phyloP scores from a whole-genome alignment of 2,888 invertebrate genomes.

The Epinotia demarniana region DNA sequence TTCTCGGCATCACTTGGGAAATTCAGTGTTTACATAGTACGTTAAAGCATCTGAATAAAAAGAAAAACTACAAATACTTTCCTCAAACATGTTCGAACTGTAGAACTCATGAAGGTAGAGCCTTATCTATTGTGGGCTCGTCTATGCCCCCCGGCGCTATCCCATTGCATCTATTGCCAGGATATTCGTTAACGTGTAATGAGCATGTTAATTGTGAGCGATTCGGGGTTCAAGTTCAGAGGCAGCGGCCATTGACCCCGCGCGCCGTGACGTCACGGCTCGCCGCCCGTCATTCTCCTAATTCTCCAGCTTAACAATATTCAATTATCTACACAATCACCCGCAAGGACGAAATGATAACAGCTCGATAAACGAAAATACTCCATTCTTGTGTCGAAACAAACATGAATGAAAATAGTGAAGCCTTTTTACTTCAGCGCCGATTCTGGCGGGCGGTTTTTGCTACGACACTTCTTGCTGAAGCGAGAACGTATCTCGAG shows the following conservation, averaged over 20 bases:
- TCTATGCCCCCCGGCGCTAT: slow-evolving; percentile 1
- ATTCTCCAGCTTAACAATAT: slow-evolving; percentile 25
- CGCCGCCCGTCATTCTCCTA: slow-evolving; percentile 23
- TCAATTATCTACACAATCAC: slow-evolving; percentile 32
- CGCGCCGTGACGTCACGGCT: slow-evolving; percentile 46
- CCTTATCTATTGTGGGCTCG: neutral
- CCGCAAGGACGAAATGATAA: slow-evolving; percentile 6
- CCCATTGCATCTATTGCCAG: slow-evolving; percentile 3
- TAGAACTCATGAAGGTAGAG: neutral
- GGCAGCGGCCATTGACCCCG: slow-evolving; percentile 40
- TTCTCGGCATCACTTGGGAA: neutral
- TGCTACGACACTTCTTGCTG: slow-evolving; percentile 29
- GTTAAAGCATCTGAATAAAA: neutral
- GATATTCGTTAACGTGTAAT: slow-evolving; percentile 32
- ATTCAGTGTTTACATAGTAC: neutral
- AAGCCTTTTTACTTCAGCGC: slow-evolving; percentile 35
- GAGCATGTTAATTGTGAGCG: slow-evolving; percentile 42
- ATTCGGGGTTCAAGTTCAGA: slow-evolving; percentile 47
- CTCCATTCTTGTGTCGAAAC: slow-evolving; percentile 26
- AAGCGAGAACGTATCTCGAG: slow-evolving; percentile 17
- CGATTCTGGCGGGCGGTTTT: slow-evolving; percentile 19
- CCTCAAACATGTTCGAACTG: neutral
- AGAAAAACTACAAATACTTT: neutral
- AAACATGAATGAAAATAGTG: slow-evolving; percentile 35
- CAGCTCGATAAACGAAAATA: slow-evolving; percentile 15